phyloP scores from a whole-genome alignment of 2,888 invertebrate species.

The Lymantria dispar region DNA sequence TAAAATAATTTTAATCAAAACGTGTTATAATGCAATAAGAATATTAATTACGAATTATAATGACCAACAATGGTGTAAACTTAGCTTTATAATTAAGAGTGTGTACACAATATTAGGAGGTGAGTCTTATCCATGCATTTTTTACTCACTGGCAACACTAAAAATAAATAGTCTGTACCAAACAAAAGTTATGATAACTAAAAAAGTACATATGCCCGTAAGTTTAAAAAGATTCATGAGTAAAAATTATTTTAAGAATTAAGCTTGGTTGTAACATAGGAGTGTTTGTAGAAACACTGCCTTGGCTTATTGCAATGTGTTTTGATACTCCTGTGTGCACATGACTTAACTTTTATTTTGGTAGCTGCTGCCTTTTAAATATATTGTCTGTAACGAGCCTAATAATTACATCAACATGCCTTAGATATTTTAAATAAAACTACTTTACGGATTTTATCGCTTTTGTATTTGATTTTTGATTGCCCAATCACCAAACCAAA shows the following conservation, averaged over 20 bases:
- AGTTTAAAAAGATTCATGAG: conserved; percentile 5
- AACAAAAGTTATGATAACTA: not conserved
- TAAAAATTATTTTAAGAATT: conserved; percentile 12
- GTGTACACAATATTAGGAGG: conserved; percentile 23
- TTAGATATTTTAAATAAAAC: too few species aligned
- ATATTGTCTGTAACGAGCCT: too few species aligned
- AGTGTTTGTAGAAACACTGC: conserved; percentile 28
- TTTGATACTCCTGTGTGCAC: conserved; percentile 35
- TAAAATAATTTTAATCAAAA: conserved; percentile 18
- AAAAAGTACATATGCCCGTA: not conserved
- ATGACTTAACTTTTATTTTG: conserved; percentile 28
- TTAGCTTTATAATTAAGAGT: conserved; percentile 33
- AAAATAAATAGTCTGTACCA: not conserved
- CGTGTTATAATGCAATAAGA: conserved; percentile 35
- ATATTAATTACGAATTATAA: conserved; percentile 42
- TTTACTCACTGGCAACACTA: conserved; percentile 5
- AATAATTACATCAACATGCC: too few species aligned
- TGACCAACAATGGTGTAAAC: conserved; percentile 40
- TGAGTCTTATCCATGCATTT: conserved; percentile 5
- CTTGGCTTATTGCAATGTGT: conserved; percentile 29
- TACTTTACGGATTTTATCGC: too few species aligned
- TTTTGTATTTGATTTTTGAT: too few species aligned
- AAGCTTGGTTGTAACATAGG: conserved; percentile 8
- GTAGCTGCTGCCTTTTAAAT: conserved; percentile 13
- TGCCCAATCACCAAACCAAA: too few species aligned